phyloP scores from a whole-genome alignment of 2,113 vertebrate species.

The Oenanthe oenanthe region DNA sequence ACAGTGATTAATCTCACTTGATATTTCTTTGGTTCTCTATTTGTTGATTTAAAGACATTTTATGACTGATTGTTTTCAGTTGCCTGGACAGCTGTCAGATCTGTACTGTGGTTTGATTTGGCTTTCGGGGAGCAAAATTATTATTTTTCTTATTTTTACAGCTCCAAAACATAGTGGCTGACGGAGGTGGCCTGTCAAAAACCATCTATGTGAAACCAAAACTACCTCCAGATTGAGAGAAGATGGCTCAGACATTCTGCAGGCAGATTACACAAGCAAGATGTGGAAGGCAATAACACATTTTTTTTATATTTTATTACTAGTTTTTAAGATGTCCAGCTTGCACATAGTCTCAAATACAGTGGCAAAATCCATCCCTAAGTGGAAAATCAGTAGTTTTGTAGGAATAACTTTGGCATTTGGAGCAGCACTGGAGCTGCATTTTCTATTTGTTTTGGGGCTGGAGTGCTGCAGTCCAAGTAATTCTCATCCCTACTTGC shows the following conservation, averaged over 20 bases:
- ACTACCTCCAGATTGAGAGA: constrained; percentile 16
- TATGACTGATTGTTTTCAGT: constrained; percentile 60
- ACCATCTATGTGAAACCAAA: not conserved
- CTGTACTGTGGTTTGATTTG: constrained; percentile 32
- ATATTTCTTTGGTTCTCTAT: constrained; percentile 65
- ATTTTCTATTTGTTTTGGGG: not conserved
- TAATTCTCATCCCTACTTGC: not conserved
- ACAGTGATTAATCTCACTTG: constrained; percentile 72
- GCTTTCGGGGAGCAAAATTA: constrained; percentile 34
- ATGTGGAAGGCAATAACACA: not conserved
- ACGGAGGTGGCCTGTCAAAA: not conserved
- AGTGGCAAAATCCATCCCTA: not conserved
- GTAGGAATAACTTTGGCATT: not conserved
- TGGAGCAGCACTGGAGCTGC: not conserved
- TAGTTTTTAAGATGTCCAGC: not conserved
- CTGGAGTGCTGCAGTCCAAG: not conserved
- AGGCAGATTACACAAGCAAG: not conserved
- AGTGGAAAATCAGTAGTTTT: not conserved
- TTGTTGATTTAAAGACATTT: constrained; percentile 69
- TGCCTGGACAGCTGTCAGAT: constrained; percentile 57
- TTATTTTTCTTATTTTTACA: constrained; percentile 59
- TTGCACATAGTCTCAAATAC: not conserved
- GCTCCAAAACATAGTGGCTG: constrained; percentile 6
- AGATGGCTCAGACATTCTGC: not conserved
- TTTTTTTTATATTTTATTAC: not conserved